Percentiles rank a stretch among this genome's conserved stretches.
These are phyloP conservation scores for Telenomus remus DNA, from an alignment of 1,140 invertebrate species.

Conservation along the genomic window DNA sequence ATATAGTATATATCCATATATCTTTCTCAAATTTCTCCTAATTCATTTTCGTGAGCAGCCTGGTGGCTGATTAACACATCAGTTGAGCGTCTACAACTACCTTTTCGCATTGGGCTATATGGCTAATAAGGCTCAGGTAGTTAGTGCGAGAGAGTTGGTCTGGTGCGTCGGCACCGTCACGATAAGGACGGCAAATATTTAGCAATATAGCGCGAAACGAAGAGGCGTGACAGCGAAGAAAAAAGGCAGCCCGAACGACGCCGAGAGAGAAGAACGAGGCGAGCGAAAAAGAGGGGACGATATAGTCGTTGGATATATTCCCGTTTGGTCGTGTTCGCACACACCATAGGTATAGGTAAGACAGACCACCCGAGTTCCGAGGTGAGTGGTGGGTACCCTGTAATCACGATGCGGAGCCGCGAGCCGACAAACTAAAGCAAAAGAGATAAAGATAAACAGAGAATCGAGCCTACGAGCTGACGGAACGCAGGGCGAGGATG, in stretches of 20 bases:
- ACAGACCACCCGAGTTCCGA: conserved; percentile 75
- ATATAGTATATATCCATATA: conserved; percentile 43
- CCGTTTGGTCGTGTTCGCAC: conserved; percentile 56
- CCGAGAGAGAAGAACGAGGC: conserved; percentile 5
- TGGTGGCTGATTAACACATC: conserved; percentile 59
- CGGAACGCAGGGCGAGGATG: conserved; percentile 54
- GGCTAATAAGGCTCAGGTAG: conserved; percentile 69
- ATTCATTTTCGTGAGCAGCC: conserved; percentile 38
- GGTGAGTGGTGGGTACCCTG: conserved; percentile 74
- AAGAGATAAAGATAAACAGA: conserved; percentile 77
- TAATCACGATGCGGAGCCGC: conserved; percentile 74
- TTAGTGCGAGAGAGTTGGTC: conserved; percentile 56
- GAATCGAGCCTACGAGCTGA: conserved; percentile 72
- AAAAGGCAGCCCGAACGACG: conserved; percentile 31
- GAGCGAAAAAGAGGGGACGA: conserved; percentile 45
- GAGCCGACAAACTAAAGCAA: conserved; percentile 76
- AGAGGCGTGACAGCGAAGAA: conserved; percentile 24
- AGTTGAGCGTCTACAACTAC: conserved; percentile 60
- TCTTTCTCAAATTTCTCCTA: conserved; percentile 49
- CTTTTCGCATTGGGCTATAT: conserved; percentile 74
- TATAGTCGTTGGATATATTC: conserved; percentile 49
- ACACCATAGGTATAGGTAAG: conserved; percentile 54
- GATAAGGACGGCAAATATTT: conserved; percentile 27
- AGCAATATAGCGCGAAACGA: conserved; percentile 13
- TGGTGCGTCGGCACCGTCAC: conserved; percentile 25